A percentile compares a stretch with the other conserved stretches of the same genome.
Evolutionary conservation across 1,140 invertebrate species (phyloP).

Genomic region (Zaprionus nigranus): DNA sequence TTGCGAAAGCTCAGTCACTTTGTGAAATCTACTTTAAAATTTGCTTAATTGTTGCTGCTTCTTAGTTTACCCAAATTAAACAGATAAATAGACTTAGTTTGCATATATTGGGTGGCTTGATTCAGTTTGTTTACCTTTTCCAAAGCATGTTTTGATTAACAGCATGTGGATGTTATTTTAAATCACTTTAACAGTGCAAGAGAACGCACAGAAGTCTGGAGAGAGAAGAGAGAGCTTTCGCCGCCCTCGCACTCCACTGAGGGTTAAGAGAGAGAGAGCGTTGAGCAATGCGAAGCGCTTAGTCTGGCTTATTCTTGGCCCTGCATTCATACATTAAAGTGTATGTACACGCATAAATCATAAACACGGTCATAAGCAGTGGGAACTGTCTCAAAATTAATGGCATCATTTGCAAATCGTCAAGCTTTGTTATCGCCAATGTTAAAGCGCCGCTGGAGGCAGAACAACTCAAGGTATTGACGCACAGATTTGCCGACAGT

Average conservation of each 20-base stretch:
- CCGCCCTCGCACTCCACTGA: background rate
- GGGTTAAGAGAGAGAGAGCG: constrained; percentile 3
- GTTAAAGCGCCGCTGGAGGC: constrained; percentile 33
- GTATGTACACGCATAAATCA: constrained; percentile 32
- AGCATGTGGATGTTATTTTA: constrained; percentile 51
- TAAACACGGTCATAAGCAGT: constrained; percentile 44
- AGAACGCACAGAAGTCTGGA: constrained; percentile 17
- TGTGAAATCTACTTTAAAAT: background rate
- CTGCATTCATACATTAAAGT: constrained; percentile 16
- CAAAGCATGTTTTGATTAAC: constrained; percentile 35
- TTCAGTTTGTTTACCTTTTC: constrained; percentile 5
- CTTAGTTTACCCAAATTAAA: background rate
- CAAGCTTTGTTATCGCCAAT: constrained; percentile 56
- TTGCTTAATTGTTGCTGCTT: background rate
- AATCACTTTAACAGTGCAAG: constrained; percentile 53
- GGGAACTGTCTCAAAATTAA: constrained; percentile 44
- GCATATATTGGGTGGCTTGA: background rate
- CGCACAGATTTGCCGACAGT: constrained; percentile 25
- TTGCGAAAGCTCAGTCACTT: background rate
- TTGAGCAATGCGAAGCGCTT: constrained; percentile 21
- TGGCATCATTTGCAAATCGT: constrained; percentile 77
- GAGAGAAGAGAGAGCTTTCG: constrained; percentile 56
- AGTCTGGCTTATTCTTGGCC: constrained; percentile 19
- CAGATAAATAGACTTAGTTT: background rate
- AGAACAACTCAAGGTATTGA: constrained; percentile 40